Evolutionary conservation across 1,140 invertebrate genomes (phyloP).

Genomic region (Monomorium pharaonis): DNA sequence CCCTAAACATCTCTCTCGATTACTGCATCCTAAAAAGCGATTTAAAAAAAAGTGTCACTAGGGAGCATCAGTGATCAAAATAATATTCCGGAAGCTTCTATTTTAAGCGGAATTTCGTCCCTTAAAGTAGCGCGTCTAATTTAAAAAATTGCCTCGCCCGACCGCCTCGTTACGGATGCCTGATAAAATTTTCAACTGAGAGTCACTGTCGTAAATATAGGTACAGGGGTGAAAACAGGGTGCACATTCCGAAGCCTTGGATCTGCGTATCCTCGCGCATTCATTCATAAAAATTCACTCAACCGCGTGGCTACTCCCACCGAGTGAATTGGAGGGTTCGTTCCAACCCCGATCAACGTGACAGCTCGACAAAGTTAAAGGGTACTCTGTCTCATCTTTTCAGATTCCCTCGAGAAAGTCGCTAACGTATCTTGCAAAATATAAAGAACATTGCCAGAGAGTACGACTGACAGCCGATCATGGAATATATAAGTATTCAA

Average conservation of each 20-base stretch:
- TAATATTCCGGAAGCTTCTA: constrained; percentile 38
- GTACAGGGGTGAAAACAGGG: constrained; percentile 72
- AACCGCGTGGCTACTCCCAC: constrained; percentile 73
- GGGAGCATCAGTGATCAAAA: constrained; percentile 1
- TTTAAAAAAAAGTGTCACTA: constrained; percentile 11
- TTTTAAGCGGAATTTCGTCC: constrained; percentile 25
- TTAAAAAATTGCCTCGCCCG: constrained; percentile 39
- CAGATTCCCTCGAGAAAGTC: constrained; percentile 36
- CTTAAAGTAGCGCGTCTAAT: constrained; percentile 40
- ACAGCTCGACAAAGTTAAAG: constrained; percentile 72
- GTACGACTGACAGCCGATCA: not conserved
- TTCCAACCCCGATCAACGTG: constrained; percentile 69
- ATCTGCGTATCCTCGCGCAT: constrained; percentile 73
- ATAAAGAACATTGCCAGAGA: constrained; percentile 54
- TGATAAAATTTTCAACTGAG: constrained; percentile 70
- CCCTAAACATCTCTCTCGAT: not conserved
- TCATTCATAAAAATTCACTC: constrained; percentile 77
- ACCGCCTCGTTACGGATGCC: constrained; percentile 10
- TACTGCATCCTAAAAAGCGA: not conserved
- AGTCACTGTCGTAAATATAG: constrained; percentile 73
- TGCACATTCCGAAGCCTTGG: constrained; percentile 72
- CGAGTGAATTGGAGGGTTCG: constrained; percentile 73
- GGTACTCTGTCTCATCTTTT: constrained; percentile 67
- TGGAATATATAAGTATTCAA: not conserved
- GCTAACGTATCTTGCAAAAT: constrained; percentile 57